Conservation (phyloP, 2,797 vertebrate species). For the Trematomus bernacchii region DNA sequence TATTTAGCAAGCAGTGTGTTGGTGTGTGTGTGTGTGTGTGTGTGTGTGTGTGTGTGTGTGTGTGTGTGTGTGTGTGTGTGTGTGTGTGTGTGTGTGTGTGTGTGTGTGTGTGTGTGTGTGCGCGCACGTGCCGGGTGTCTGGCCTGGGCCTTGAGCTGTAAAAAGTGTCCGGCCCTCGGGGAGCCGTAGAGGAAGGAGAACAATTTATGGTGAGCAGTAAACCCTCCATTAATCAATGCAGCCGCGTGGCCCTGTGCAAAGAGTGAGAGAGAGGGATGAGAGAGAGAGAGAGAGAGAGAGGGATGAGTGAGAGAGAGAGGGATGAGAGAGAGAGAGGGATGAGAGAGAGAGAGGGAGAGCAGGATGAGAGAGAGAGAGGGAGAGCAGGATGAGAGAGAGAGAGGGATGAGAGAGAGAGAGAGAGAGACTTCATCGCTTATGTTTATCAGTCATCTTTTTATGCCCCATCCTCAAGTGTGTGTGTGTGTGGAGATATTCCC, state of each 20-base stretch:
- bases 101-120: slow-evolving; percentile 19
- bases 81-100: slow-evolving; percentile 25
- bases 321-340: too few species aligned
- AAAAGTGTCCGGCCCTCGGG: slow-evolving; percentile 82
- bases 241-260: slow-evolving; percentile 88
- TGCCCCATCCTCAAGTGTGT: slow-evolving; percentile 78
- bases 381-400: too few species aligned
- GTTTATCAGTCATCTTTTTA: slow-evolving; percentile 93
- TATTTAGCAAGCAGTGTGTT: slow-evolving; percentile 52
- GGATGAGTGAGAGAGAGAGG: too few species aligned
- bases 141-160: slow-evolving; percentile 81
- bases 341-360: slow-evolving; percentile 24
- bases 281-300: too few species aligned
- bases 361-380: too few species aligned
- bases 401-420: too few species aligned
- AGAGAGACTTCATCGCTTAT: slow-evolving; percentile 94
- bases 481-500: slow-evolving; percentile 40
- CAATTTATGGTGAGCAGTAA: slow-evolving; percentile 93
- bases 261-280: slow-evolving; percentile 66
- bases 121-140: slow-evolving; percentile 58
- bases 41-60: slow-evolving; percentile 22
- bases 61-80: slow-evolving; percentile 20
- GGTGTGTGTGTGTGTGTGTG: slow-evolving; percentile 2
- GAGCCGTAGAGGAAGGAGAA: slow-evolving; percentile 86
- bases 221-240: slow-evolving; percentile 94